phyloP scores from a whole-genome alignment of 1,140 invertebrate species.

The Drosophila asahinai region DNA sequence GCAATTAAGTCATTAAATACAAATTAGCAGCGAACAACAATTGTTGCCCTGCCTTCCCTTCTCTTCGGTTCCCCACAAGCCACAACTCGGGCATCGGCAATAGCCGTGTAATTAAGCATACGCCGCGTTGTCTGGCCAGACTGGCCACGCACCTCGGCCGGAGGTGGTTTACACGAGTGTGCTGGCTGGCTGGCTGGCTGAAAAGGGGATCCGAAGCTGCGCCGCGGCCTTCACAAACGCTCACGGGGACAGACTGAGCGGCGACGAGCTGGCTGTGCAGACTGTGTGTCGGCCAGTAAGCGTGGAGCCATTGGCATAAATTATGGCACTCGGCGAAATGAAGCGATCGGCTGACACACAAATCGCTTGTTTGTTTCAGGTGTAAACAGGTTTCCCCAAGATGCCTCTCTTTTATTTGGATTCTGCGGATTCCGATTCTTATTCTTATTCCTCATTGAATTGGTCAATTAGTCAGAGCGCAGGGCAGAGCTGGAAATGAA shows the following conservation, averaged over 20 bases:
- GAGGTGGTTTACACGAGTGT: slow-evolving; percentile 23
- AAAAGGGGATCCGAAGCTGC: slow-evolving; percentile 2
- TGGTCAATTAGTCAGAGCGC: slow-evolving; percentile 73
- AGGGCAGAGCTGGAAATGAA: slow-evolving; percentile 51
- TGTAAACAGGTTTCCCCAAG: slow-evolving; percentile 67
- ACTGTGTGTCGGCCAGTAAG: slow-evolving; percentile 65
- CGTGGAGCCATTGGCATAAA: slow-evolving; percentile 70
- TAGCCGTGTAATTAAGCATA: slow-evolving; percentile 66
- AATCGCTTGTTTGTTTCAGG: slow-evolving; percentile 67
- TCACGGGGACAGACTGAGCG: slow-evolving; percentile 67
- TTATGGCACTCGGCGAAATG: slow-evolving; percentile 70
- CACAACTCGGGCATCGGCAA: neutral
- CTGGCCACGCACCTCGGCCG: slow-evolving; percentile 28
- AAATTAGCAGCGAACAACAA: slow-evolving; percentile 64
- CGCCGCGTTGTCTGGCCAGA: slow-evolving; percentile 55
- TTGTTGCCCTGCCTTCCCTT: slow-evolving; percentile 6
- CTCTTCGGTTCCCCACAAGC: neutral
- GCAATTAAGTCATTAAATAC: slow-evolving; percentile 79
- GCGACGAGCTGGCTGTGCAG: slow-evolving; percentile 61
- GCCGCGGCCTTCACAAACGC: slow-evolving; percentile 62
- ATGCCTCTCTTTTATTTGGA: slow-evolving; percentile 28
- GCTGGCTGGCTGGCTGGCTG: neutral
- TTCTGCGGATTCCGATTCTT: slow-evolving; percentile 21
- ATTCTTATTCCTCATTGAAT: slow-evolving; percentile 40
- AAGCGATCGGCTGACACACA: slow-evolving; percentile 77